Evolutionary conservation across 2,113 vertebrate genomes (phyloP).

Genomic region (Malurus elegans): DNA sequence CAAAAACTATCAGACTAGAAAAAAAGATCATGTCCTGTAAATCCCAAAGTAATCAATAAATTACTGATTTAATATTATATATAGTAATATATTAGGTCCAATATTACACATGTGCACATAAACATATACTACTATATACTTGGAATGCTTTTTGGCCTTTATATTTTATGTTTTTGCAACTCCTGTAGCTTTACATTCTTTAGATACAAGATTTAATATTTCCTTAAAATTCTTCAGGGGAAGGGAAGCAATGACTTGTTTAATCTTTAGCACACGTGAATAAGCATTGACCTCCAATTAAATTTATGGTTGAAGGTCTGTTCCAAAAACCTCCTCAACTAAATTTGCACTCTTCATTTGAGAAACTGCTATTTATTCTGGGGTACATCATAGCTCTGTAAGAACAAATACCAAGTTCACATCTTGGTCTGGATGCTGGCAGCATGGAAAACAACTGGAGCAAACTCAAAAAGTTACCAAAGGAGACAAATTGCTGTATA

Average conservation of each 20-base stretch:
- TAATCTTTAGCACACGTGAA: not conserved
- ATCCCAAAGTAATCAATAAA: not conserved
- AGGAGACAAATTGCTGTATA: not conserved
- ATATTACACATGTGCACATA: not conserved
- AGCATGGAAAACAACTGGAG: not conserved
- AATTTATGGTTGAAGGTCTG: not conserved
- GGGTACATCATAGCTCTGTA: not conserved
- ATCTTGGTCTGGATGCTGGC: not conserved
- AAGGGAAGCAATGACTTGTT: not conserved
- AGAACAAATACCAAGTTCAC: not conserved
- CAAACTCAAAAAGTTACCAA: not conserved
- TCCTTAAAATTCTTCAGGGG: not conserved
- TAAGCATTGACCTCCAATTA: not conserved
- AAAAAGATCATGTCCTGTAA: not conserved
- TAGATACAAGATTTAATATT: slow-evolving; percentile 12
- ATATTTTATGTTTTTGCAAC: not conserved
- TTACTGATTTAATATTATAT: not conserved
- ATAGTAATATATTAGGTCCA: not conserved
- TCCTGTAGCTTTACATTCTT: not conserved
- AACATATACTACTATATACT: not conserved
- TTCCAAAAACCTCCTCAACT: not conserved
- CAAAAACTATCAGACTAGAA: not conserved
- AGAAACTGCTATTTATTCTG: not conserved
- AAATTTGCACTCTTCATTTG: not conserved
- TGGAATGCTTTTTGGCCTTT: not conserved